A percentile compares a stretch with the other conserved stretches of the same genome.
These are phyloP conservation scores for Gari tellinella DNA, from an alignment of 2,888 invertebrate species.

Conservation along the genomic window DNA sequence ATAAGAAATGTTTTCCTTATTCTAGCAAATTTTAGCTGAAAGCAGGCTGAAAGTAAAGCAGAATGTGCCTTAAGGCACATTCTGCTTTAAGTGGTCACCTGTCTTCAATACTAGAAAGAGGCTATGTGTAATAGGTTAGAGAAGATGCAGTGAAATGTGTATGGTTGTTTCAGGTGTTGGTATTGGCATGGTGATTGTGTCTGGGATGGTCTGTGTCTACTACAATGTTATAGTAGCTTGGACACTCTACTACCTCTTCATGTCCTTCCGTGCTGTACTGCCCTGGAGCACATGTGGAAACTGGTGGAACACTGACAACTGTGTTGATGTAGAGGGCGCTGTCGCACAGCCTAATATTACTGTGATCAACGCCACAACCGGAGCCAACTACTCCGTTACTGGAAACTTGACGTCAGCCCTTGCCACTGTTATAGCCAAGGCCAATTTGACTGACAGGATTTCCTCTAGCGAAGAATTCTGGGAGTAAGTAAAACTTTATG, in stretches of 20 bases:
- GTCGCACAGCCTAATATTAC: slow-evolving; percentile 16
- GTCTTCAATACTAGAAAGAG: too few relatives aligned
- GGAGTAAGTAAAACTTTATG: slow-evolving; percentile 69
- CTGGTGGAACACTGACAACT: slow-evolving; percentile 81
- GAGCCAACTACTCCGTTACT: slow-evolving; percentile 7
- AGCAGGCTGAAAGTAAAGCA: too few relatives aligned
- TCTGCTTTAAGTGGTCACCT: too few relatives aligned
- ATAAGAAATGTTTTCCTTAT: too few relatives aligned
- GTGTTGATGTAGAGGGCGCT: slow-evolving; percentile 50
- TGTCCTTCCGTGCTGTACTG: slow-evolving; percentile 81
- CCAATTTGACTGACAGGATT: background rate
- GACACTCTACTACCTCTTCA: slow-evolving; percentile 84
- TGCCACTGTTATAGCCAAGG: background rate
- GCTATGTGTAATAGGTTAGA: too few relatives aligned
- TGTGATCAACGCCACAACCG: slow-evolving; percentile 11
- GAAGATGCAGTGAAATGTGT: too few relatives aligned
- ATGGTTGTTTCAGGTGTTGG: slow-evolving; percentile 83
- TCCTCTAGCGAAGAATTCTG: slow-evolving; percentile 77
- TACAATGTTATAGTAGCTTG: slow-evolving; percentile 85
- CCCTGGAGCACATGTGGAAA: slow-evolving; percentile 84
- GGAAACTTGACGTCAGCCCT: slow-evolving; percentile 9
- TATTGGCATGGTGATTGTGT: slow-evolving; percentile 84
- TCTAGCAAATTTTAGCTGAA: too few relatives aligned
- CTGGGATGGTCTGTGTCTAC: slow-evolving; percentile 84
- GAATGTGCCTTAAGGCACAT: too few relatives aligned